phyloP scores from a whole-genome alignment of 2,888 invertebrate genomes.

The Synergus laeviventris region DNA sequence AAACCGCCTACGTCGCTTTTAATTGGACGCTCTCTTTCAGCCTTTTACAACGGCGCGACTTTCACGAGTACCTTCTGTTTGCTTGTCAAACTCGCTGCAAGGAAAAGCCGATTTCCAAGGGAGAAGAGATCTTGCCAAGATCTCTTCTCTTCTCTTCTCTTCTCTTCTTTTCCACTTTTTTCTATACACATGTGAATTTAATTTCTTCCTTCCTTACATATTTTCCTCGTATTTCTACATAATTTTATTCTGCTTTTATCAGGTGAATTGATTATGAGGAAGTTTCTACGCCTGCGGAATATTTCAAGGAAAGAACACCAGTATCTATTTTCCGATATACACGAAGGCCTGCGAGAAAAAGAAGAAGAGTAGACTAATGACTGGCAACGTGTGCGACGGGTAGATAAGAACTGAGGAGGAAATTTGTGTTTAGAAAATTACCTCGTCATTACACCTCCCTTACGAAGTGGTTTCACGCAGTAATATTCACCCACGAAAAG shows the following conservation, averaged over 20 bases:
- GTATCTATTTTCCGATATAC: conserved; percentile 43
- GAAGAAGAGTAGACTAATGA: conserved; percentile 59
- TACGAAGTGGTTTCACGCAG: conserved; percentile 37
- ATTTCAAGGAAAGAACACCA: conserved; percentile 15
- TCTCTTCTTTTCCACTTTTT: neutral
- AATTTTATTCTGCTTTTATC: no score
- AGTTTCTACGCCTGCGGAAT: conserved; percentile 10
- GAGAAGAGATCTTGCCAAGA: conserved; percentile 7
- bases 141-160: neutral
- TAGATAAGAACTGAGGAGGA: conserved; percentile 65
- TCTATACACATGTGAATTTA: conserved; percentile 26
- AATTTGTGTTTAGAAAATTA: conserved; percentile 74
- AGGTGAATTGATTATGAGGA: conserved; percentile 44
- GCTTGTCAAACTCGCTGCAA: conserved; percentile 40
- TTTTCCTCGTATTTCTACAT: neutral
- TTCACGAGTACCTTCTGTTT: conserved; percentile 23
- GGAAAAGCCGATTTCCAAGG: conserved; percentile 41
- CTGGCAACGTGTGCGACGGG: conserved; percentile 62
- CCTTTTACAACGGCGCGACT: conserved; percentile 11
- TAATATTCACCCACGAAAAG: conserved; percentile 26
- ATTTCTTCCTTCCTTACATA: neutral
- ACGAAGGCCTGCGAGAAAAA: conserved; percentile 55
- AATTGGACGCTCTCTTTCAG: conserved; percentile 48
- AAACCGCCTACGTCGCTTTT: conserved; percentile 49
- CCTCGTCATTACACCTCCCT: conserved; percentile 66